These are phyloP conservation scores for Sylvilagus bachmani DNA, from an alignment of 2,113 vertebrate genomes.

Conservation along the genomic window DNA sequence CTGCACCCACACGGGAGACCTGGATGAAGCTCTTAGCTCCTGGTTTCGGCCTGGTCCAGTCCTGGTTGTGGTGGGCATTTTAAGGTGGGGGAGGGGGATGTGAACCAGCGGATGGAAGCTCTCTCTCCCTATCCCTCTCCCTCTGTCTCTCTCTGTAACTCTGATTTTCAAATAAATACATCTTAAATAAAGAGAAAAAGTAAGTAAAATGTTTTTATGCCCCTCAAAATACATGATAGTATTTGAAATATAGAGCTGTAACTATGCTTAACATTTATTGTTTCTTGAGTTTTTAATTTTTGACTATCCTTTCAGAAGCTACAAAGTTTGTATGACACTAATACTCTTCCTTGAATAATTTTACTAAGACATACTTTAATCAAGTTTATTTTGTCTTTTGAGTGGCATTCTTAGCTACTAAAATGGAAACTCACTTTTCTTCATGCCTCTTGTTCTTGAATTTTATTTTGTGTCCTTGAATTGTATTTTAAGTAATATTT, in stretches of 20 bases:
- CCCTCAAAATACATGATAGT: background rate
- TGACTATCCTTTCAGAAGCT: background rate
- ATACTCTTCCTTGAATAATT: conserved; percentile 20
- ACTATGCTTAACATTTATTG: background rate
- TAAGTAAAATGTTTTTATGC: background rate
- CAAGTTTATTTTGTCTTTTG: conserved; percentile 39
- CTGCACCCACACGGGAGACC: no score
- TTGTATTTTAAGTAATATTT: conserved; percentile 21
- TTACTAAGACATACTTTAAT: conserved; percentile 2
- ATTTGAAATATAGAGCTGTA: background rate
- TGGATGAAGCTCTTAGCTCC: no score
- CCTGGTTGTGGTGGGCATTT: no score
- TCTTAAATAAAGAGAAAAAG: no score
- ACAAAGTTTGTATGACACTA: background rate
- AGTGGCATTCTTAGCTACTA: conserved; percentile 22
- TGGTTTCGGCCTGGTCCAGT: no score
- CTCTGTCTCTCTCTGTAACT: no score
- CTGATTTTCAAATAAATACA: no score
- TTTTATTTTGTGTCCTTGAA: conserved; percentile 55
- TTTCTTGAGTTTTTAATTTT: conserved; percentile 35
- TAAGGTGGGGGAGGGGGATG: no score
- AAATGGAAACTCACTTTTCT: conserved; percentile 44
- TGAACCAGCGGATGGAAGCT: no score
- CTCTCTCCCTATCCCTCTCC: no score
- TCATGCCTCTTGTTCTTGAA: conserved; percentile 13